Evolutionary conservation across 2,113 vertebrate species (phyloP).

Genomic region (Tylochromis polylepis): DNA sequence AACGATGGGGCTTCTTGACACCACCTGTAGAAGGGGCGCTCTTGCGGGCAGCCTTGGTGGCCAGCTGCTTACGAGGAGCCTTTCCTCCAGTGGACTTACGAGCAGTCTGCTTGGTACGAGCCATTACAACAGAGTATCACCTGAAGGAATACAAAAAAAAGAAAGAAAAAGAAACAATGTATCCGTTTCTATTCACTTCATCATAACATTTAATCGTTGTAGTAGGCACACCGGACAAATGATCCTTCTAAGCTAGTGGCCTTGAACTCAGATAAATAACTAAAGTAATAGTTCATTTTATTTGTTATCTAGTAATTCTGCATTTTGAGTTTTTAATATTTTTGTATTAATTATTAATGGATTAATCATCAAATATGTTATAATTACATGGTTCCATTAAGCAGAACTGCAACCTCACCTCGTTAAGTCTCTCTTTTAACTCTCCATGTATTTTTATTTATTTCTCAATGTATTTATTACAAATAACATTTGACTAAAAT

Average conservation of each 20-base stretch:
- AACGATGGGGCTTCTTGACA: conserved; percentile 88
- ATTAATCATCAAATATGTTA: neutral
- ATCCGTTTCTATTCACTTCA: neutral
- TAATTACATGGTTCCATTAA: neutral
- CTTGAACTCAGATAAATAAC: neutral
- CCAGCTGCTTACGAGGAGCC: conserved; percentile 88
- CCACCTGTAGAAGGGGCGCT: conserved; percentile 88
- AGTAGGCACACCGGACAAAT: neutral
- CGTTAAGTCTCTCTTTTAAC: neutral
- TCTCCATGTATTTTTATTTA: neutral
- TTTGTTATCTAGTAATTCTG: neutral
- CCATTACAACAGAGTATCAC: conserved; percentile 73
- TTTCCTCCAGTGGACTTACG: conserved; percentile 92
- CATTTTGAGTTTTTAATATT: neutral
- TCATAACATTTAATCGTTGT: neutral
- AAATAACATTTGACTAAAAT: too few species aligned
- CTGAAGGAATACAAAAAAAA: neutral
- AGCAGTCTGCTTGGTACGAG: conserved; percentile 89
- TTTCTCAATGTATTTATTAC: neutral
- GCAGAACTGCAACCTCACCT: neutral
- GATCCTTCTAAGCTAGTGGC: neutral
- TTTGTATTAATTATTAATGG: neutral
- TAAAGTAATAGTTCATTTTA: neutral
- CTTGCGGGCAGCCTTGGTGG: conserved; percentile 87
- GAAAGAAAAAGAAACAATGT: too few species aligned